phyloP scores from a whole-genome alignment of 2,797 vertebrate genomes.

The Gambelia wislizenii region DNA sequence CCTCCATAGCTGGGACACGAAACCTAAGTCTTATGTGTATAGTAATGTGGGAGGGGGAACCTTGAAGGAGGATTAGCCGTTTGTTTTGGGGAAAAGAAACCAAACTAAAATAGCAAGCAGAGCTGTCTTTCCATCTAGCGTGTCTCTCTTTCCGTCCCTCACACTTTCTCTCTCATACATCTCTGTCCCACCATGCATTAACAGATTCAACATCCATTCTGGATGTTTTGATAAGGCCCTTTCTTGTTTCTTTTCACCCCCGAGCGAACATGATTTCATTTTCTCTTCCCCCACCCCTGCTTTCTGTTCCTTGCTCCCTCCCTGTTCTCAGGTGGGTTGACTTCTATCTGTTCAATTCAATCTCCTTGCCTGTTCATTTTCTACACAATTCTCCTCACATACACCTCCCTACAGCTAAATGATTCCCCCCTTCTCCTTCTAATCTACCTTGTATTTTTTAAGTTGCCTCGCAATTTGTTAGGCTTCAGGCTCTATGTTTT shows the following conservation, averaged over 20 bases:
- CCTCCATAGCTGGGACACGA: background rate
- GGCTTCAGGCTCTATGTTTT: conserved; percentile 72
- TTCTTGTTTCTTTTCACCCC: conserved; percentile 64
- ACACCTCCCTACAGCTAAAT: conserved; percentile 76
- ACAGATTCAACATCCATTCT: conserved; percentile 39
- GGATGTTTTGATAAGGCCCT: conserved; percentile 69
- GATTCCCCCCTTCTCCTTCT: conserved; percentile 53
- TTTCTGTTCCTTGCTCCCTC: conserved; percentile 31
- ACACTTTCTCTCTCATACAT: conserved; percentile 9
- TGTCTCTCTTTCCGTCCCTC: background rate
- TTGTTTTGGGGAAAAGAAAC: conserved; percentile 51
- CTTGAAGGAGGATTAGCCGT: conserved; percentile 55
- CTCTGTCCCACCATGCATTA: background rate
- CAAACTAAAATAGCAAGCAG: conserved; percentile 1
- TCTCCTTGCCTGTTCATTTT: conserved; percentile 73
- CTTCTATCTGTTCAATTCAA: conserved; percentile 70
- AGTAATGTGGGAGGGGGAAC: conserved; percentile 37
- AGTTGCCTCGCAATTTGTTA: conserved; percentile 77
- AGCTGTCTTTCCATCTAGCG: conserved; percentile 23
- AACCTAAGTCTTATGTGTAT: conserved; percentile 25
- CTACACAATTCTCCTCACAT: conserved; percentile 57
- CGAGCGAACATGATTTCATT: conserved; percentile 64
- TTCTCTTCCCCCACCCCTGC: background rate
- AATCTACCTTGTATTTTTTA: conserved; percentile 78
- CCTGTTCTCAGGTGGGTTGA: conserved; percentile 54